Conservation (phyloP, 64 coral and sea anemone genomes). For the Montipora efflorescens region DNA sequence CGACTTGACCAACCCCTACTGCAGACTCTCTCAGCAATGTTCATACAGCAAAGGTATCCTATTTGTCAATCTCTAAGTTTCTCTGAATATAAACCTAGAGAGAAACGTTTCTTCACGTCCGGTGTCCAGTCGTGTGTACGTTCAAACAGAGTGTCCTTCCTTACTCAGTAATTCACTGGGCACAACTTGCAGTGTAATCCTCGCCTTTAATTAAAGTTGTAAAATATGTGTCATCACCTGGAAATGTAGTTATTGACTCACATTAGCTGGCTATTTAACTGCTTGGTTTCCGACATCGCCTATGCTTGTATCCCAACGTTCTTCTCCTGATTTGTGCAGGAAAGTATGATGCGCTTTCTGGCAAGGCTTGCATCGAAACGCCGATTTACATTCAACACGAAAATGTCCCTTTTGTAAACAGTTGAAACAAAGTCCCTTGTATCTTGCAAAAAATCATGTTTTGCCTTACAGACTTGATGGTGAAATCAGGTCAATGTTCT, state of each 20-base stretch:
- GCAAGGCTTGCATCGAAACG: neutral
- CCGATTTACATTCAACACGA: slow-evolving; percentile 17
- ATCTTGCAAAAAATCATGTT: slow-evolving; percentile 25
- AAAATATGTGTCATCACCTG: neutral
- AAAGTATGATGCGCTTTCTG: slow-evolving; percentile 19
- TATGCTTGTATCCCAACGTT: neutral
- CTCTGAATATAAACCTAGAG: neutral
- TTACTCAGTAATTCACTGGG: slow-evolving; percentile 2
- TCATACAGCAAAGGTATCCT: neutral
- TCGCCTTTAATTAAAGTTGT: neutral
- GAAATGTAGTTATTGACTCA: neutral
- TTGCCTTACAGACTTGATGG: slow-evolving; percentile 53
- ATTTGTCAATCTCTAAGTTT: slow-evolving; percentile 4
- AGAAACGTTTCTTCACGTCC: slow-evolving; percentile 60
- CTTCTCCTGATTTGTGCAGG: slow-evolving; percentile 7
- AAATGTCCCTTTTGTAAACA: slow-evolving; percentile 62
- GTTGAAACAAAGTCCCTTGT: slow-evolving; percentile 43
- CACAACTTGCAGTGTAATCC: slow-evolving; percentile 49
- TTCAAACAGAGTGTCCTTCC: slow-evolving; percentile 1
- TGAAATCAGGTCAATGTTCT: slow-evolving; percentile 54
- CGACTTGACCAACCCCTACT: slow-evolving; percentile 13
- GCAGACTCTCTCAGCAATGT: slow-evolving; percentile 33
- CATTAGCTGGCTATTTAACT: neutral
- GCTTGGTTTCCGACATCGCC: neutral
- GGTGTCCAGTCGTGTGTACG: slow-evolving; percentile 32